Percentiles rank a stretch among this genome's conserved stretches.
phyloP scores from a whole-genome alignment of 2,888 invertebrate species.

The Microplitis deprimator region DNA sequence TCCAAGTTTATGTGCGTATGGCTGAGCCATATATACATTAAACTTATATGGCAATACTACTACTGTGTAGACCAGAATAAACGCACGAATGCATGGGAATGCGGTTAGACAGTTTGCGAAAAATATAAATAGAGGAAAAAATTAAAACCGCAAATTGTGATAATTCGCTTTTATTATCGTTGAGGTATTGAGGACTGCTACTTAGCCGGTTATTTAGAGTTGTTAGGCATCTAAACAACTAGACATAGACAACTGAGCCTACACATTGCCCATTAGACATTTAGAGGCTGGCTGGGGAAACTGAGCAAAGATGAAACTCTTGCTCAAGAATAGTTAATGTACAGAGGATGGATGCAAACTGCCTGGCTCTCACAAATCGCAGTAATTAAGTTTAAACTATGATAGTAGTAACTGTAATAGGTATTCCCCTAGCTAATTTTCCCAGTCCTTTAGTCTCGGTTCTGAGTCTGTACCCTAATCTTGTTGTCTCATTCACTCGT shows the following conservation, averaged over 20 bases:
- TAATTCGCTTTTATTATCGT: background rate
- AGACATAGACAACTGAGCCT: slow-evolving; percentile 7
- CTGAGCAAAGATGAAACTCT: slow-evolving; percentile 42
- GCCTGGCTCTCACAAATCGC: slow-evolving; percentile 61
- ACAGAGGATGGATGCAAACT: slow-evolving; percentile 47
- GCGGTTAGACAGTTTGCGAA: slow-evolving; percentile 17
- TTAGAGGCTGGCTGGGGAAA: background rate
- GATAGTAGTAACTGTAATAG: slow-evolving; percentile 46
- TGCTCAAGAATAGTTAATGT: slow-evolving; percentile 49
- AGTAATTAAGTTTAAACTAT: slow-evolving; percentile 64
- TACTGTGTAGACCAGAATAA: no score
- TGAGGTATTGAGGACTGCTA: background rate
- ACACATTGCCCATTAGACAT: slow-evolving; percentile 15
- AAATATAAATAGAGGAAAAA: background rate
- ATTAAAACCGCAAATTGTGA: background rate
- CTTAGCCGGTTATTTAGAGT: background rate
- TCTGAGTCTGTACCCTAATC: background rate
- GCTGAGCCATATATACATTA: background rate
- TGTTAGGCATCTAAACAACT: background rate
- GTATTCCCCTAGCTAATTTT: slow-evolving; percentile 4
- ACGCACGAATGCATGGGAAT: background rate
- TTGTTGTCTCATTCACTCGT: background rate
- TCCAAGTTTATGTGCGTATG: slow-evolving; percentile 24
- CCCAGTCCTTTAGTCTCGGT: background rate
- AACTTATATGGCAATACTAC: background rate